Percentiles rank a stretch among this genome's conserved stretches.
Evolutionary conservation across 2,888 invertebrate genomes (phyloP).

Genomic region (Punctoribates punctum): DNA sequence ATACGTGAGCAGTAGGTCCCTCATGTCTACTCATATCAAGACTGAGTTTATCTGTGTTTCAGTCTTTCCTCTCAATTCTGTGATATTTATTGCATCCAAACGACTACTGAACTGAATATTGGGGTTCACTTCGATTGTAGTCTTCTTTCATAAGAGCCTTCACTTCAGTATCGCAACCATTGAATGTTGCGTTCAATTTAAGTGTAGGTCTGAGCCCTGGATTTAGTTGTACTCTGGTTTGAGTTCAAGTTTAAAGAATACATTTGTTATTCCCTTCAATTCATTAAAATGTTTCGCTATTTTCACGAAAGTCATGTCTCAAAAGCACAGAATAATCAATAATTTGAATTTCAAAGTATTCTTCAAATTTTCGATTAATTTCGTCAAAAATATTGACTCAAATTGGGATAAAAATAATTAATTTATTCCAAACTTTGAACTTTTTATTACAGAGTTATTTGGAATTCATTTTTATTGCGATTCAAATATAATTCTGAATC

Average conservation of each 20-base stretch:
- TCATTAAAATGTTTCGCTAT: neutral
- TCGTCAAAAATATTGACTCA: too few species aligned
- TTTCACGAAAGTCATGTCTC: neutral
- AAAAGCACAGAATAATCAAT: neutral
- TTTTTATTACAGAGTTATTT: too few species aligned
- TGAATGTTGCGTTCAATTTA: neutral
- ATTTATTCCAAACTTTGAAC: too few species aligned
- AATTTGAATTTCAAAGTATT: neutral
- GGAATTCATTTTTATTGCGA: too few species aligned
- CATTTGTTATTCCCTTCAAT: neutral
- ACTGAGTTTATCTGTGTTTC: constrained; percentile 23
- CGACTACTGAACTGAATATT: constrained; percentile 22
- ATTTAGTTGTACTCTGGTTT: neutral
- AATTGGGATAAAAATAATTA: too few species aligned
- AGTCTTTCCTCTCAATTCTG: neutral
- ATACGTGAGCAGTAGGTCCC: constrained; percentile 17
- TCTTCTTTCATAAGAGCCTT: neutral
- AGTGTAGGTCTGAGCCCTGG: constrained; percentile 5
- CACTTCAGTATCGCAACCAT: neutral
- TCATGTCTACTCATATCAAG: constrained; percentile 28
- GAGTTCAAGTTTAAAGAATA: neutral
- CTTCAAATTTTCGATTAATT: too few species aligned
- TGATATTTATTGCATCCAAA: constrained; percentile 31
- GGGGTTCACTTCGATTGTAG: neutral
- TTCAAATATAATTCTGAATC: too few species aligned